Percentiles rank a stretch among this genome's conserved stretches.
Evolutionary conservation across 2,888 invertebrate species (phyloP).

Genomic region (Pinctada fucata): DNA sequence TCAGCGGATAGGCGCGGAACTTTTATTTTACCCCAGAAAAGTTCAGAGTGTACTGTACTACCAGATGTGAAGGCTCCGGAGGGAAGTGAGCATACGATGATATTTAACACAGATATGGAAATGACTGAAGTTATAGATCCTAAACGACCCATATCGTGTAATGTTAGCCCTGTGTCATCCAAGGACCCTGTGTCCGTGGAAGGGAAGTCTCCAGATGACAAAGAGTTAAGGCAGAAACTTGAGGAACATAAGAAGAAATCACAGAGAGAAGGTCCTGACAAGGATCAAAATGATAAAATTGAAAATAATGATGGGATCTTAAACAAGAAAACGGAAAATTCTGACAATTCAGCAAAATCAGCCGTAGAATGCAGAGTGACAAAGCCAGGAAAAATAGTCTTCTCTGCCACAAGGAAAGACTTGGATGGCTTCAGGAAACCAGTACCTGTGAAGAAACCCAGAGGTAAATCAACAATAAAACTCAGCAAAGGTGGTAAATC

Average conservation of each 20-base stretch:
- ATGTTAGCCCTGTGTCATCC: background rate
- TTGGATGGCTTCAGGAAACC: slow-evolving; percentile 63
- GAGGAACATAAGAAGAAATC: slow-evolving; percentile 26
- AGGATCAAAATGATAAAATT: background rate
- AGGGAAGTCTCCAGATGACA: slow-evolving; percentile 19
- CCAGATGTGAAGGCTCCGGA: slow-evolving; percentile 1
- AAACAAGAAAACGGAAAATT: background rate
- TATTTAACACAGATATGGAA: slow-evolving; percentile 65
- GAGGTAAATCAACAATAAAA: slow-evolving; percentile 58
- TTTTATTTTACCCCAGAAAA: slow-evolving; percentile 32
- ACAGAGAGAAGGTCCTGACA: background rate
- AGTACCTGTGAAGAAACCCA: slow-evolving; percentile 55
- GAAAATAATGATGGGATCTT: background rate
- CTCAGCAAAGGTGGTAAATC: slow-evolving; percentile 35
- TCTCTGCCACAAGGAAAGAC: slow-evolving; percentile 62
- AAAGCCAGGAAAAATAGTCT: slow-evolving; percentile 66
- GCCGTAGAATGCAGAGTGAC: slow-evolving; percentile 50
- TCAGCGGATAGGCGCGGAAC: slow-evolving; percentile 35
- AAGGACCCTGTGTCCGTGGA: slow-evolving; percentile 15
- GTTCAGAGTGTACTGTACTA: background rate
- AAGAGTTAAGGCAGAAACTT: slow-evolving; percentile 17
- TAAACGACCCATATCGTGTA: slow-evolving; percentile 6
- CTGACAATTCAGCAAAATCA: slow-evolving; percentile 26
- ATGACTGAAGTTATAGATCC: slow-evolving; percentile 56
- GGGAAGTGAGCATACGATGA: slow-evolving; percentile 52